Percentiles rank a stretch among this genome's conserved stretches.
Evolutionary conservation across 1,140 invertebrate genomes (phyloP).

Genomic region (Drosophila ambigua): DNA sequence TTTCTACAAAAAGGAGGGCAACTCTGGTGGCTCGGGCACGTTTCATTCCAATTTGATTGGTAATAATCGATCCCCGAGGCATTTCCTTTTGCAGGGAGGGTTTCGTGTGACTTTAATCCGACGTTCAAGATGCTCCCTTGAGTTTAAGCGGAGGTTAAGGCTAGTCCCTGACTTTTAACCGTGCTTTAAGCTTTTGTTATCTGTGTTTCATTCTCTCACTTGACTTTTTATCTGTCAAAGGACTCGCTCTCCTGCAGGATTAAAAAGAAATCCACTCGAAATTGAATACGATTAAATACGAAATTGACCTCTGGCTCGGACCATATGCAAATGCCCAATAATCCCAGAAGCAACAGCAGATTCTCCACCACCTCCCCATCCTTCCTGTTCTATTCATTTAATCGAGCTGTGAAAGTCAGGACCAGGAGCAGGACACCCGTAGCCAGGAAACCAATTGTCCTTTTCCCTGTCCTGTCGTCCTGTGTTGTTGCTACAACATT

Average conservation of each 20-base stretch:
- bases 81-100: constrained; percentile 34
- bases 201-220: constrained; percentile 18
- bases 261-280: constrained; percentile 81
- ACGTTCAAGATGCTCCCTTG: constrained; percentile 24
- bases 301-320: constrained; percentile 74
- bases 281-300: constrained; percentile 79
- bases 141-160: constrained; percentile 1
- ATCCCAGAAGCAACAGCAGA: constrained; percentile 1
- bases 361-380: background rate
- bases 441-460: constrained; percentile 29
- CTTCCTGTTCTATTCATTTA: constrained; percentile 14
- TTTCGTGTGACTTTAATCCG: constrained; percentile 54
- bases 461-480: constrained; percentile 31
- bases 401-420: constrained; percentile 74
- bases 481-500: constrained; percentile 42
- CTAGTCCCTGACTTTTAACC: constrained; percentile 24
- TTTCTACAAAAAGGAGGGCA: constrained; percentile 20
- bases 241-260: constrained; percentile 42
- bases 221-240: constrained; percentile 51
- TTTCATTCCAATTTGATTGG: constrained; percentile 82
- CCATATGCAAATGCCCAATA: constrained; percentile 68
- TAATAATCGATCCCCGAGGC: constrained; percentile 83
- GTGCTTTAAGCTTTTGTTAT: constrained; percentile 8
- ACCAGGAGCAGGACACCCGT: constrained; percentile 29
- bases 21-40: constrained; percentile 51